A percentile compares a stretch with the other conserved stretches of the same genome.
phyloP scores from a whole-genome alignment of 1,140 invertebrate genomes.

The Polyergus mexicanus region DNA sequence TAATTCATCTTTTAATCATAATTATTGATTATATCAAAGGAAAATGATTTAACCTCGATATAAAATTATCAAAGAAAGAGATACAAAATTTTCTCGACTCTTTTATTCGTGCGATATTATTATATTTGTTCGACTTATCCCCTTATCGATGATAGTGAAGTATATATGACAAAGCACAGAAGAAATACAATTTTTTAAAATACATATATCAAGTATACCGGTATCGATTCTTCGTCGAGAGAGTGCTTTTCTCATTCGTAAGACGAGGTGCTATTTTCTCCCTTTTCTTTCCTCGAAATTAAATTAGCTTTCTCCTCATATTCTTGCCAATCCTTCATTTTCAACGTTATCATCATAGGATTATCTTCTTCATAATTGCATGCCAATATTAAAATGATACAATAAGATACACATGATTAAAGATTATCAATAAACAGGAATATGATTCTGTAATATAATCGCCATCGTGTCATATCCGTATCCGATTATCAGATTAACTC shows the following conservation, averaged over 20 bases:
- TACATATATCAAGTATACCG: conserved; percentile 21
- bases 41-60: not conserved
- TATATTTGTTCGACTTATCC: conserved; percentile 21
- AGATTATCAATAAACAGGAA: not conserved
- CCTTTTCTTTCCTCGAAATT: conserved; percentile 44
- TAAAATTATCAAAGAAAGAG: conserved; percentile 11
- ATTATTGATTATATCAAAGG: not conserved
- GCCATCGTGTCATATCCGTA: not conserved
- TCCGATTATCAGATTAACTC: not conserved
- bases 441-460: not conserved
- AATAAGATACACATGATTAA: not conserved
- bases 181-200: not conserved
- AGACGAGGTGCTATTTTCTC: conserved; percentile 75
- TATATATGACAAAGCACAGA: not conserved
- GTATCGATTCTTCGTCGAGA: conserved; percentile 75
- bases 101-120: not conserved
- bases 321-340: not conserved
- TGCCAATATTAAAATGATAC: not conserved
- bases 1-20: not conserved
- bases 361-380: not conserved
- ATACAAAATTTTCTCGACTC: not conserved
- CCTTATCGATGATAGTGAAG: conserved; percentile 3
- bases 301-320: conserved; percentile 34
- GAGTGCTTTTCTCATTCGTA: conserved; percentile 60
- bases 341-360: not conserved